Evolutionary conservation across 2,888 invertebrate genomes (phyloP).

Genomic region (Polydrusus cervinus): DNA sequence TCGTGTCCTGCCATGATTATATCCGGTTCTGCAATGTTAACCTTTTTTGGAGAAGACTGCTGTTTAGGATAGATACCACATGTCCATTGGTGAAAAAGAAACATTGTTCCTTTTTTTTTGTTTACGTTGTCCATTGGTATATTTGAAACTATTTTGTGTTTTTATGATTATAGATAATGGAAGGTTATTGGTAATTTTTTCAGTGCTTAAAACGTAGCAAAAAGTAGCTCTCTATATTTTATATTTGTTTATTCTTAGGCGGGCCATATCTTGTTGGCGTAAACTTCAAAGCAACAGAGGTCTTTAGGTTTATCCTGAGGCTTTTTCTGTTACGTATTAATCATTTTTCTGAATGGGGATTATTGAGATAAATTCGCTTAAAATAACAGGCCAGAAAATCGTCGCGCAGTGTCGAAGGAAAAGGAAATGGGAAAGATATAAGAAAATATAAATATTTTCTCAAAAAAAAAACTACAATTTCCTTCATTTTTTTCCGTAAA

Average conservation of each 20-base stretch:
- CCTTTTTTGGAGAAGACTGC: no score
- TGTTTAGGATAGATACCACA: no score
- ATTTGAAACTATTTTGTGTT: no score
- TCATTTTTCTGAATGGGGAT: slow-evolving; percentile 43
- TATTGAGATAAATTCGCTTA: slow-evolving; percentile 51
- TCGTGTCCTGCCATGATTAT: no score
- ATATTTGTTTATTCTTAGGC: slow-evolving; percentile 30
- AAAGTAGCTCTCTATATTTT: slow-evolving; percentile 25
- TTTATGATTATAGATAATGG: no score
- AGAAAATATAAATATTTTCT: no score
- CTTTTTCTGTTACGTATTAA: slow-evolving; percentile 49
- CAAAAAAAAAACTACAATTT: not conserved
- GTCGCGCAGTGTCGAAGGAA: slow-evolving; percentile 6
- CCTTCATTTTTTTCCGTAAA: slow-evolving; percentile 30
- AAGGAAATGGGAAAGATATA: not conserved
- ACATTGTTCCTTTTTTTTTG: no score
- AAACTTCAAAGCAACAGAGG: slow-evolving; percentile 44
- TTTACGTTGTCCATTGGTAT: no score
- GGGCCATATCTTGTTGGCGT: slow-evolving; percentile 45
- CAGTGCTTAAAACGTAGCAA: no score
- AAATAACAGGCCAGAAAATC: slow-evolving; percentile 39
- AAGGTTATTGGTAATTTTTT: no score
- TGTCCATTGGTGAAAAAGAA: no score
- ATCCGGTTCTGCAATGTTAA: no score
- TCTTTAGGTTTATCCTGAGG: slow-evolving; percentile 47